These are phyloP conservation scores for Danio aesculapii DNA, from an alignment of 2,797 vertebrate species.

Conservation along the genomic window DNA sequence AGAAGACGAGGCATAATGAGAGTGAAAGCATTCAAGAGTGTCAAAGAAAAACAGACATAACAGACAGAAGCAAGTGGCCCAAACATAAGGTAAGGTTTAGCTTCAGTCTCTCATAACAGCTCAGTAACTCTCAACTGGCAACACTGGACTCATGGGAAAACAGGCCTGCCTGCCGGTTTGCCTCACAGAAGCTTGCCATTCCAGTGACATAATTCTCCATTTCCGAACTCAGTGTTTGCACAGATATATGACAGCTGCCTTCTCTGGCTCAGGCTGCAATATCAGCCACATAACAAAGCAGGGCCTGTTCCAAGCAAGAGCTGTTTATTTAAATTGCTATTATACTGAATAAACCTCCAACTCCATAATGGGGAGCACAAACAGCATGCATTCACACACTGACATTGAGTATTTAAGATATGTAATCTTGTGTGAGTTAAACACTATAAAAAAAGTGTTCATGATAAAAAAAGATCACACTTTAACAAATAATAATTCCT, in stretches of 20 bases:
- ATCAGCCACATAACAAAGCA: constrained; percentile 66
- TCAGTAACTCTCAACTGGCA: constrained; percentile 28
- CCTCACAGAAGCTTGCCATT: constrained; percentile 59
- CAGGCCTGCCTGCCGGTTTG: constrained; percentile 24
- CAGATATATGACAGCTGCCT: constrained; percentile 68
- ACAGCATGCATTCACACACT: constrained; percentile 29
- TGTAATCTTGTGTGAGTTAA: neutral
- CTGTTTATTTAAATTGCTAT: constrained; percentile 71
- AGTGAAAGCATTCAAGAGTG: constrained; percentile 44
- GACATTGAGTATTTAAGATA: neutral
- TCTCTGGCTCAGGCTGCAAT: constrained; percentile 51
- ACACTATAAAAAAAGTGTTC: neutral
- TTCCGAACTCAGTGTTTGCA: constrained; percentile 63
- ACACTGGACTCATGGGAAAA: constrained; percentile 33
- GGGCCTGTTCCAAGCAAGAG: constrained; percentile 60
- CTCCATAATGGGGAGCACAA: constrained; percentile 53
- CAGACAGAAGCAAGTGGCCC: constrained; percentile 25
- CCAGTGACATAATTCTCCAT: constrained; percentile 69
- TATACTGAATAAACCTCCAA: constrained; percentile 66
- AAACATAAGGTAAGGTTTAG: constrained; percentile 22
- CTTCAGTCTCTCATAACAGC: constrained; percentile 12
- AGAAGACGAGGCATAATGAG: constrained; percentile 73
- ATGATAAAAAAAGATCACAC: neutral
- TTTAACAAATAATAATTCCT: too few relatives aligned
- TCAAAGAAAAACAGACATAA: constrained; percentile 58